phyloP scores from a whole-genome alignment of 1,140 invertebrate genomes.

The Zaprionus nigranus region DNA sequence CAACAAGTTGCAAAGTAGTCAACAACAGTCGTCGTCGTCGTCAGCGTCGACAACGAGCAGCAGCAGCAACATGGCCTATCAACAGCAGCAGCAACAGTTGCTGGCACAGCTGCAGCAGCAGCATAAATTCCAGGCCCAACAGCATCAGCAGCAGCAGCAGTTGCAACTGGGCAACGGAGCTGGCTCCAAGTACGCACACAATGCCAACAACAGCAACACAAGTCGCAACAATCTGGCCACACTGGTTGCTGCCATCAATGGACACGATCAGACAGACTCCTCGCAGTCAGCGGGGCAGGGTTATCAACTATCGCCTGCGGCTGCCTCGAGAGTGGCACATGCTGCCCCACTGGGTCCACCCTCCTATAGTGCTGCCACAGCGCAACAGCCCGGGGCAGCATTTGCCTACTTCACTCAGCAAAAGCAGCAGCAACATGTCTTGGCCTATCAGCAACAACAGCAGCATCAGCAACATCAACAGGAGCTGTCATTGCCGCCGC shows the following conservation, averaged over 20 bases:
- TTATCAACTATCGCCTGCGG: conserved; percentile 70
- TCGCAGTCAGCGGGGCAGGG: conserved; percentile 44
- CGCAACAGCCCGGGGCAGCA: conserved; percentile 44
- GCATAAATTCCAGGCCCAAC: conserved; percentile 84
- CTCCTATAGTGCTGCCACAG: conserved; percentile 70
- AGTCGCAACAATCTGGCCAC: conserved; percentile 82
- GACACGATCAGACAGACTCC: conserved; percentile 59
- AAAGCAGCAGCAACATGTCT: conserved; percentile 47
- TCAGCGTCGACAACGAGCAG: conserved; percentile 4
- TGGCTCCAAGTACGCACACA: conserved; percentile 39
- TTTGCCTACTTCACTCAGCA: conserved; percentile 65
- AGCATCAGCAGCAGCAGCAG: conserved; percentile 55
- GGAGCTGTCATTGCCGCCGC: conserved; percentile 49
- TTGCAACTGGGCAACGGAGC: conserved; percentile 38
- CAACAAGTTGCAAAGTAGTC: conserved; percentile 72
- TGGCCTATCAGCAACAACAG: conserved; percentile 59
- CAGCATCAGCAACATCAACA: conserved; percentile 52
- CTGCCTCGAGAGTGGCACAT: conserved; percentile 69
- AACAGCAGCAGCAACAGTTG: conserved; percentile 83
- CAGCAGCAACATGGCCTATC: conserved; percentile 63
- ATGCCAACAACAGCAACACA: conserved; percentile 49
- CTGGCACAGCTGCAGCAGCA: conserved; percentile 77
- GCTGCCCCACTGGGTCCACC: conserved; percentile 61
- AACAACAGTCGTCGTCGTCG: conserved; percentile 10
- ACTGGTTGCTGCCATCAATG: conserved; percentile 79